phyloP scores from a whole-genome alignment of 2,113 vertebrate species.

The Corythornis madagascariensis region DNA sequence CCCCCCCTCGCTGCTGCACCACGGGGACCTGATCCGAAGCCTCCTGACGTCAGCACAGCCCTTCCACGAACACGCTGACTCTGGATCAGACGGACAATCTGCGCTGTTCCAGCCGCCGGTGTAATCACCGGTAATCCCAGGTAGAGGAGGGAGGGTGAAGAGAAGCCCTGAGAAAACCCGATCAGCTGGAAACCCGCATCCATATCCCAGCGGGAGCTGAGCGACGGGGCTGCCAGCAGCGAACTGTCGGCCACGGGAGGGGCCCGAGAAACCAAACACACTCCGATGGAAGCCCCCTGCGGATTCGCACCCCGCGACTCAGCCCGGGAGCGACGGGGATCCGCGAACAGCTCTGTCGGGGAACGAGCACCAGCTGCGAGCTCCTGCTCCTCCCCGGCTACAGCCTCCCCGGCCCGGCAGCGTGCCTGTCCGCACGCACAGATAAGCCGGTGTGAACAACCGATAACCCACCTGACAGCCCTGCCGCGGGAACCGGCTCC shows the following conservation, averaged over 20 bases:
- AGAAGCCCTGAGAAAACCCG: neutral
- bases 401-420: neutral
- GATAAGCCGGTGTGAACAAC: neutral
- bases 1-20: fast-evolving
- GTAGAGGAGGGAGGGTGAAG: neutral
- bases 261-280: fast-evolving
- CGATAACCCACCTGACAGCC: neutral
- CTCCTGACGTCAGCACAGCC: fast-evolving
- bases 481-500: neutral
- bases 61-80: neutral
- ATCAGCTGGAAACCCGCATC: neutral
- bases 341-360: neutral
- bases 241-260: fast-evolving
- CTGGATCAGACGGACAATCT: neutral
- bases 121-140: neutral
- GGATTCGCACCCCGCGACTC: fast-evolving
- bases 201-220: fast-evolving
- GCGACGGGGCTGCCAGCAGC: fast-evolving
- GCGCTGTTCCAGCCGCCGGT: neutral
- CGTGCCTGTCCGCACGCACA: fast-evolving
- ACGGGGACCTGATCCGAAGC: neutral
- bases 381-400: neutral
- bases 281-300: fast-evolving
- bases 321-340: neutral
- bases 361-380: neutral